A percentile compares a stretch with the other conserved stretches of the same genome.
phyloP scores from a whole-genome alignment of 2,113 vertebrate genomes.

The Albula goreensis region DNA sequence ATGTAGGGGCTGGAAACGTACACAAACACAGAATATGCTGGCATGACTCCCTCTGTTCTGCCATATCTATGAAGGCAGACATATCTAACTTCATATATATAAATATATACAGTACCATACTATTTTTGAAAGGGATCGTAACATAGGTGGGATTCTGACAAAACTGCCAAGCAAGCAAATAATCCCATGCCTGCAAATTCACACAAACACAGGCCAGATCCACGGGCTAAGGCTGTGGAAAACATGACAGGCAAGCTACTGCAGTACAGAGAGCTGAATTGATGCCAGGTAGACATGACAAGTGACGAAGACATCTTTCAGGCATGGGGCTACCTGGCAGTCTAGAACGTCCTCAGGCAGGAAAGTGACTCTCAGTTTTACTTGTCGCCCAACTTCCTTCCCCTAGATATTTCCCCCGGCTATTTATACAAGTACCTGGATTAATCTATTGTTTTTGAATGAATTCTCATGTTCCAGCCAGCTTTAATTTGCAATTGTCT shows the following conservation, averaged over 20 bases:
- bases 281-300: neutral
- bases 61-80: neutral
- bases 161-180: neutral
- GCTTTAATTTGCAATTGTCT: neutral
- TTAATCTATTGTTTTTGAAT: slow-evolving; percentile 25
- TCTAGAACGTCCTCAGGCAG: neutral
- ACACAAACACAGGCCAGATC: neutral
- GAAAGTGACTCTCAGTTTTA: slow-evolving; percentile 20
- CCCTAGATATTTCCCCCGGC: neutral
- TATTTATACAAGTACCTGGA: slow-evolving; percentile 21
- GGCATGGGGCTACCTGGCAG: neutral
- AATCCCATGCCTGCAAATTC: neutral
- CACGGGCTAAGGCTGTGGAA: neutral
- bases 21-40: slow-evolving; percentile 10
- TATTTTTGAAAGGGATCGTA: neutral
- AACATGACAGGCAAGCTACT: neutral
- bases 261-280: neutral
- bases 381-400: slow-evolving; percentile 10
- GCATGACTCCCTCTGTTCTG: neutral
- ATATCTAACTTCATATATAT: neutral
- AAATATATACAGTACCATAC: neutral
- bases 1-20: slow-evolving; percentile 14
- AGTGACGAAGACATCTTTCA: neutral
- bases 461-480: neutral
- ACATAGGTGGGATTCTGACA: neutral